These are phyloP conservation scores for Cyrtonyx montezumae DNA, from an alignment of 2,113 vertebrate genomes.

Conservation along the genomic window DNA sequence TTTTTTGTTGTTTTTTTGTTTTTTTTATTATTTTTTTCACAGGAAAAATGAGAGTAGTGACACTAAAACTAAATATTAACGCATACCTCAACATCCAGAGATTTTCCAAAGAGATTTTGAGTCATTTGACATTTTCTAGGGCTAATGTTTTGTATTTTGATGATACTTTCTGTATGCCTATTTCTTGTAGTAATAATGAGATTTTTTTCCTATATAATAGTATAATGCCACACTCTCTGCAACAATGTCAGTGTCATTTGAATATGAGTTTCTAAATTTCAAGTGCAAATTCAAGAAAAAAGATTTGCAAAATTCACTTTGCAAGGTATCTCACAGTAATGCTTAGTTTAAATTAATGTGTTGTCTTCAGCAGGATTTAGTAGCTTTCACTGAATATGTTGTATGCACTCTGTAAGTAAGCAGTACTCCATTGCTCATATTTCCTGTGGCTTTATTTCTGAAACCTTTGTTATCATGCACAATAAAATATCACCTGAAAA, in stretches of 20 bases:
- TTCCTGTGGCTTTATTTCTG: constrained; percentile 13
- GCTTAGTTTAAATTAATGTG: constrained; percentile 1
- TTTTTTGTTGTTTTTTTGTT: background rate
- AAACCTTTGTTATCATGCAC: constrained; percentile 46
- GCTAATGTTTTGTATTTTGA: background rate
- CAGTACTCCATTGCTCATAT: background rate
- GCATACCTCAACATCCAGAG: background rate
- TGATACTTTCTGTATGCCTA: background rate
- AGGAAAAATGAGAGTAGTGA: background rate
- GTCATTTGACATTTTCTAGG: background rate
- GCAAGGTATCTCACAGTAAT: background rate
- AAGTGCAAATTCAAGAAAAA: background rate
- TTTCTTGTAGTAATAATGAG: background rate
- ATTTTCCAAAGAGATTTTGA: constrained; percentile 31
- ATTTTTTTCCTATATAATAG: background rate
- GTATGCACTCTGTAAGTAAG: background rate
- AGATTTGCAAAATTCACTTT: background rate
- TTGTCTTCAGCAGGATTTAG: background rate
- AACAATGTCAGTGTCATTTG: background rate
- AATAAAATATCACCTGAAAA: constrained; percentile 63
- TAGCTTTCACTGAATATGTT: constrained; percentile 9
- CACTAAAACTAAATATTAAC: background rate
- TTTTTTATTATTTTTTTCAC: background rate
- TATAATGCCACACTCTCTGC: background rate
- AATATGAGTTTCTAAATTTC: background rate